phyloP scores from a whole-genome alignment of 2,113 vertebrate genomes.

The Prionailurus bengalensis region DNA sequence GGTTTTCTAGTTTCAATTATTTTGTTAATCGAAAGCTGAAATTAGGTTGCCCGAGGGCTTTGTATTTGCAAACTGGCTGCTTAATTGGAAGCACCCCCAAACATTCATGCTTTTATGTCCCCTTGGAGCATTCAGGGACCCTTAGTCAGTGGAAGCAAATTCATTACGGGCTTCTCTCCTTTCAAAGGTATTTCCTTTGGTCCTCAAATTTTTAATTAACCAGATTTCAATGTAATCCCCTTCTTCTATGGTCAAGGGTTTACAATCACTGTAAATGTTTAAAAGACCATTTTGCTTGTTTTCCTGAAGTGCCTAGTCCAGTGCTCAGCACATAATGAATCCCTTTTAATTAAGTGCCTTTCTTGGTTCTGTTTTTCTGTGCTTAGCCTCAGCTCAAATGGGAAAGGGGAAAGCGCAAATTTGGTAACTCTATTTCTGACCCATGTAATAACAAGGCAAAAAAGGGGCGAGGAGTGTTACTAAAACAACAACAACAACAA shows the following conservation, averaged over 20 bases:
- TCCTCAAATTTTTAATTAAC: constrained; percentile 56
- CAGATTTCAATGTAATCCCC: constrained; percentile 8
- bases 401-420: constrained; percentile 48
- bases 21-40: constrained; percentile 60
- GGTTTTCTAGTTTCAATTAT: constrained; percentile 48
- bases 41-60: constrained; percentile 57
- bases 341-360: background rate
- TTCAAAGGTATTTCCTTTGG: constrained; percentile 56
- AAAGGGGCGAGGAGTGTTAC: background rate
- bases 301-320: constrained; percentile 8
- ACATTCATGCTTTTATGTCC: constrained; percentile 37
- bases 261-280: background rate
- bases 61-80: constrained; percentile 32
- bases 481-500: background rate
- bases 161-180: background rate
- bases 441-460: constrained; percentile 27
- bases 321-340: background rate
- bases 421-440: constrained; percentile 46
- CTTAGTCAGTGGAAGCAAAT: constrained; percentile 63
- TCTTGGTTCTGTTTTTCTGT: constrained; percentile 32
- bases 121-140: constrained; percentile 7
- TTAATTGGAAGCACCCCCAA: constrained; percentile 37
- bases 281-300: constrained; percentile 45
- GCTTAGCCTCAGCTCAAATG: constrained; percentile 54
- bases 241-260: background rate